phyloP scores from a whole-genome alignment of 1,140 invertebrate genomes.

The Coboldia fuscipes region DNA sequence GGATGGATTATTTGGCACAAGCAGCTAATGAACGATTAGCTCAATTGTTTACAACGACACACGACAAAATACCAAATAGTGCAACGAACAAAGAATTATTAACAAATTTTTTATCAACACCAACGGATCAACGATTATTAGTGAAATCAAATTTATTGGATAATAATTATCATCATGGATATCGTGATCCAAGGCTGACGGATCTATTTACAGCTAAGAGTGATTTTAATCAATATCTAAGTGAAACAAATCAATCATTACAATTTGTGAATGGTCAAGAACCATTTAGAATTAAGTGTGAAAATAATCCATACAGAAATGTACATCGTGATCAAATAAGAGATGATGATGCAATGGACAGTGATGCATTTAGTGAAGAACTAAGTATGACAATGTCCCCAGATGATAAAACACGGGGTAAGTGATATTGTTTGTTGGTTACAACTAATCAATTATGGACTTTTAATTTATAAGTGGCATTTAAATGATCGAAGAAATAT shows the following conservation, averaged over 20 bases:
- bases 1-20: conserved; percentile 18
- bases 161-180: background rate
- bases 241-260: background rate
- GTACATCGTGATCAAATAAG: background rate
- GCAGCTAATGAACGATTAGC: conserved; percentile 17
- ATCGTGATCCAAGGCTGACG: background rate
- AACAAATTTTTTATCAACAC: background rate
- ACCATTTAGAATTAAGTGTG: background rate
- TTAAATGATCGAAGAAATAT: background rate
- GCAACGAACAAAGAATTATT: background rate
- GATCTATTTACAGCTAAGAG: background rate
- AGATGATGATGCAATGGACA: conserved; percentile 17
- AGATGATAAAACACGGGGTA: conserved; percentile 14
- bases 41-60: conserved; percentile 12
- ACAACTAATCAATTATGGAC: background rate
- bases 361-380: conserved; percentile 17
- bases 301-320: background rate
- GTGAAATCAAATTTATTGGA: background rate
- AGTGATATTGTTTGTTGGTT: background rate
- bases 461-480: background rate
- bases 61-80: background rate
- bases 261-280: background rate
- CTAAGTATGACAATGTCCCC: conserved; percentile 20
- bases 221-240: too few species aligned
- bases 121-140: background rate